Conservation (phyloP, 2,888 invertebrate species). For the Matsumyia berberina region DNA sequence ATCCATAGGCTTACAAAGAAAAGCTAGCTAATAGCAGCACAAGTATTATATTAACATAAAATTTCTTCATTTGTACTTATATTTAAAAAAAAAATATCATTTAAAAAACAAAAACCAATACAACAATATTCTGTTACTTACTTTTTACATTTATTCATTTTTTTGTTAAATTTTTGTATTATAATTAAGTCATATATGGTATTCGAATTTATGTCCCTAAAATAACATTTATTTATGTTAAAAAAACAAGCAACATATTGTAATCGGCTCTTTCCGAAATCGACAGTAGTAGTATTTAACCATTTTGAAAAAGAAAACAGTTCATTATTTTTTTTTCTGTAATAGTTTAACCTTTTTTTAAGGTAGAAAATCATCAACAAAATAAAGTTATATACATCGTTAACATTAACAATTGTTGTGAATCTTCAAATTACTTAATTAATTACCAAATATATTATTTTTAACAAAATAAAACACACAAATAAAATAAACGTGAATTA, state of each 20-base stretch:
- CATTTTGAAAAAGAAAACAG: neutral
- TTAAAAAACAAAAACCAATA: slow-evolving; percentile 15
- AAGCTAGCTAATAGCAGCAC: slow-evolving; percentile 37
- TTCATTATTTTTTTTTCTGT: slow-evolving; percentile 8
- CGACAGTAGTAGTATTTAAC: neutral
- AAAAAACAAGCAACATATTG: neutral
- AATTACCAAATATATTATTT: slow-evolving; percentile 64
- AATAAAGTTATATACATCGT: slow-evolving; percentile 3
- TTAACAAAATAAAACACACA: slow-evolving; percentile 19
- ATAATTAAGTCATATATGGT: slow-evolving; percentile 43
- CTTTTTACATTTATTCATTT: slow-evolving; percentile 24
- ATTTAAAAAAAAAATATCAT: slow-evolving; percentile 45
- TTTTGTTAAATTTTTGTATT: slow-evolving; percentile 26
- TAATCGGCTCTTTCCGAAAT: slow-evolving; percentile 26
- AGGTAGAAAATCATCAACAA: slow-evolving; percentile 1
- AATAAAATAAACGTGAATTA: no score
- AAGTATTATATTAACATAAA: slow-evolving; percentile 52
- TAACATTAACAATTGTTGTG: slow-evolving; percentile 55
- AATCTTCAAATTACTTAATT: slow-evolving; percentile 70
- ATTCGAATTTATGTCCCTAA: slow-evolving; percentile 63
- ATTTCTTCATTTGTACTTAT: slow-evolving; percentile 58
- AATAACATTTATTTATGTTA: neutral
- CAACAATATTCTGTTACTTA: slow-evolving; percentile 43
- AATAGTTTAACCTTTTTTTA: slow-evolving; percentile 10
- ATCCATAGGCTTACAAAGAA: neutral